Base-by-base conservation (phyloP, 2,113 vertebrate genomes). In the Notothenia rossii region DNA sequence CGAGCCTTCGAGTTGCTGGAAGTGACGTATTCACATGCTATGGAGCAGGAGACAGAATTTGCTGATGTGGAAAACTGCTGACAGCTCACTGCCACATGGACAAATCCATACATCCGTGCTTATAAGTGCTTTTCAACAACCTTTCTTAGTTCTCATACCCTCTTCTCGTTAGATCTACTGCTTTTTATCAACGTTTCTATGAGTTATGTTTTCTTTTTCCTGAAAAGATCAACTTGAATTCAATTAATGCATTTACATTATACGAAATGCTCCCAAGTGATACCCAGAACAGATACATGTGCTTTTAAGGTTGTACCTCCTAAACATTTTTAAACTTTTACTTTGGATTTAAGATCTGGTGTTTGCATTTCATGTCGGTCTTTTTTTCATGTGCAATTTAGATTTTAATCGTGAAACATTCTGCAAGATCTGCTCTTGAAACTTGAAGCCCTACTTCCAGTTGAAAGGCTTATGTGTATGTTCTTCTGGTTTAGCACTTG, bases 61-160 rank as follows among this genome's bases (percentile, higher is more conserved):
- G 18, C 63, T 43, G 61, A 77, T 75, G 69, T 88, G 72, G 72
- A 87, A 90, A 91, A 83, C 20, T 77, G 79, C 86, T 82, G 79
- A 92, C 79, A 22, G 14, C 55, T 77, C 62, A 53, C 4, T 7
- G 51, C 68, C 59, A 81, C 78, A 40, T 83, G 54, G 53, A 87
- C 68, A 80, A 84, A 85, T 81, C 58, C 51, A 77, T 85, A 75
- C 17, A 63, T 88, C 36, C 61, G 49, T 17, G 20, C 56, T 55
- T 53, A 22, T 29, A 49, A 61, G 40, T 67, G 65, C 14, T 49
- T 71, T 49, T 66, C 63, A 70, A 43, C 54, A 36, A 7, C 7
- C 33, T 51, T 4, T 68, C 11, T 13, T 40, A 40, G 7, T 4
- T 45, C 18, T 15, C 56, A n/a, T 22, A 29, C 7, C 6, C 13